phyloP scores from a whole-genome alignment of 2,888 invertebrate species.

The Oeneis ivallda region DNA sequence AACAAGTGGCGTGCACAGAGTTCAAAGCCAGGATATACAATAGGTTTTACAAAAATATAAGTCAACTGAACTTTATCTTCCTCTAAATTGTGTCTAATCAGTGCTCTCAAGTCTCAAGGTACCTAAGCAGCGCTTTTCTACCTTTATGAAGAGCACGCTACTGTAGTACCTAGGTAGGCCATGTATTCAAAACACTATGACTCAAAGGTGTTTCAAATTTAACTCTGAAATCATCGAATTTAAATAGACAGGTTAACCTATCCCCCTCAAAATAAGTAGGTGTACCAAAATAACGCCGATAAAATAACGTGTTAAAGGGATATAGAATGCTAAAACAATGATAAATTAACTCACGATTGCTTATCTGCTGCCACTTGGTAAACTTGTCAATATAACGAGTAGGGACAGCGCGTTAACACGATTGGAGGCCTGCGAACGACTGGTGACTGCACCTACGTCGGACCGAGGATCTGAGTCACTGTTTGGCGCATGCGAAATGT shows the following conservation, averaged over 20 bases:
- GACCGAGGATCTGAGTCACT: conserved; percentile 46
- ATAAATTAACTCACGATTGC: conserved; percentile 35
- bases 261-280: too few relatives aligned
- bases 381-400: conserved; percentile 23
- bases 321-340: conserved; percentile 1
- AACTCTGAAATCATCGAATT: background rate
- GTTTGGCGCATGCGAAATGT: conserved; percentile 49
- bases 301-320: background rate
- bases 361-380: conserved; percentile 22
- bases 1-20: too few relatives aligned
- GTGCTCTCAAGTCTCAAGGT: too few relatives aligned
- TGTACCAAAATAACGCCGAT: background rate
- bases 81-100: too few relatives aligned
- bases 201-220: conserved; percentile 6
- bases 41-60: too few relatives aligned
- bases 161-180: background rate
- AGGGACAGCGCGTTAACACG: conserved; percentile 50
- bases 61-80: too few relatives aligned
- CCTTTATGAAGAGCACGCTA: too few relatives aligned
- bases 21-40: too few relatives aligned
- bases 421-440: conserved; percentile 38
- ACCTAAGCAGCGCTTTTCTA: too few relatives aligned
- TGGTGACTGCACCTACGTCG: conserved; percentile 28
- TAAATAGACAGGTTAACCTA: background rate
- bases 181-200: background rate